Evolutionary conservation across 2,797 vertebrate genomes (phyloP), one percentile per base, ranked within the genome.

Genomic region (Crenichthys baileyi): DNA sequence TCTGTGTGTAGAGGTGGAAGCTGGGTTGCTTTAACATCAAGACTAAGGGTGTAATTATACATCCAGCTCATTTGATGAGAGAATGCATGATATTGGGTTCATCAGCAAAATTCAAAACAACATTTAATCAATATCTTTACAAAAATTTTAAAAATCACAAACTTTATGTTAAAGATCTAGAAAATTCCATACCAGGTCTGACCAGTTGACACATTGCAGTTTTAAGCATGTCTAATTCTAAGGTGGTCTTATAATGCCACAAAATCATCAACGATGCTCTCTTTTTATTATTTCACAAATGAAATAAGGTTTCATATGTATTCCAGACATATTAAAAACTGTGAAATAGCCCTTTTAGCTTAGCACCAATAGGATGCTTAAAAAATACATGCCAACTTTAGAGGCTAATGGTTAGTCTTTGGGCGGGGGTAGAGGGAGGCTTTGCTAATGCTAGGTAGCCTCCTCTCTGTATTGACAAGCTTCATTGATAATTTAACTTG

Each of bases 1-100:
- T 93, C 80, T 84, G 82, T 72, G 77, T 82, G 84, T 75, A 81
- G 76, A 86, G 70, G 83, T 78, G 81, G 73, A 20, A 75, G 83
- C 72, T 50, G 60, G 73, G 83, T 86, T 73, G 75, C 70, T 65
- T 85, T 79, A 76, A 77, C 55, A 70, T 71, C 68, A 73, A 79
- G 83, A 82, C 60, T 29, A 58, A 72, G 81, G 39, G 22, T 68
- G 65, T 44, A 44, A 68, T 44, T 44, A 44, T n/a, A 44, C 39
- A 3, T 44, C 22, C 65, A 68, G 39, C 65, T 68, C 39, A 68
- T 2, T 0, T 22, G 39, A 68, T n/a, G 39, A 68, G 65, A 15
- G 39, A 44, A 68, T 44, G 13, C 22, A 7, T 68, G 22, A 44
- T 15, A n/a, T 7, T 44, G 22, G 12, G 39, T 68, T 44, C 2